Evolutionary conservation across 1,140 invertebrate genomes (phyloP).

Genomic region (Papilio helenus): DNA sequence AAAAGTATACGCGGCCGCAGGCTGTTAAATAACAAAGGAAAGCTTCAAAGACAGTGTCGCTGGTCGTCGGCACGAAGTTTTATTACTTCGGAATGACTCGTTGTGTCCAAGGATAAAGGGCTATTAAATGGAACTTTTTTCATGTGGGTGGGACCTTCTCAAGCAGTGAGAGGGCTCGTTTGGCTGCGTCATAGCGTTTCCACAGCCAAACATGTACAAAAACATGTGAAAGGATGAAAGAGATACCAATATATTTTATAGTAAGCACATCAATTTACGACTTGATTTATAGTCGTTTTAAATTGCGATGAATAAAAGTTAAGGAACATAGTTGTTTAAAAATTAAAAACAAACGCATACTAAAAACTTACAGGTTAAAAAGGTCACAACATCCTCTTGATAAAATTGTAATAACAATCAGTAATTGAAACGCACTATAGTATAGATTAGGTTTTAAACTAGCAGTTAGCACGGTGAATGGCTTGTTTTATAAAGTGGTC

Average conservation of each 20-base stretch:
- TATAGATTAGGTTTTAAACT: slow-evolving; percentile 6
- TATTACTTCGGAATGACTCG: slow-evolving; percentile 31
- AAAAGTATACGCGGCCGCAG: slow-evolving; percentile 26
- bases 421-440: not conserved
- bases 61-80: slow-evolving; percentile 22
- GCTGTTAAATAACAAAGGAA: slow-evolving; percentile 32
- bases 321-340: too few species aligned
- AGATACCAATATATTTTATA: not conserved
- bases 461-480: not conserved
- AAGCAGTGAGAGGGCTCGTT: not conserved
- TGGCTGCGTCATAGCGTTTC: not conserved
- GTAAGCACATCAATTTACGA: not conserved
- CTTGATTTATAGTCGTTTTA: not conserved
- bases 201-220: not conserved
- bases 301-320: too few species aligned
- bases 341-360: too few species aligned
- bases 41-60: slow-evolving; percentile 32
- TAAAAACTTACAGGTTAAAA: not conserved
- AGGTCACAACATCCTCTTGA: slow-evolving; percentile 10
- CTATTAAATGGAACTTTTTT: slow-evolving; percentile 30
- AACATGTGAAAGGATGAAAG: not conserved
- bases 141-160: slow-evolving; percentile 17
- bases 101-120: slow-evolving; percentile 29
- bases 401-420: slow-evolving; percentile 5
- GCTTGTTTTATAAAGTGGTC: slow-evolving; percentile 40